These are phyloP conservation scores for Brotula barbata DNA, from an alignment of 2,797 vertebrate species.

Conservation along the genomic window DNA sequence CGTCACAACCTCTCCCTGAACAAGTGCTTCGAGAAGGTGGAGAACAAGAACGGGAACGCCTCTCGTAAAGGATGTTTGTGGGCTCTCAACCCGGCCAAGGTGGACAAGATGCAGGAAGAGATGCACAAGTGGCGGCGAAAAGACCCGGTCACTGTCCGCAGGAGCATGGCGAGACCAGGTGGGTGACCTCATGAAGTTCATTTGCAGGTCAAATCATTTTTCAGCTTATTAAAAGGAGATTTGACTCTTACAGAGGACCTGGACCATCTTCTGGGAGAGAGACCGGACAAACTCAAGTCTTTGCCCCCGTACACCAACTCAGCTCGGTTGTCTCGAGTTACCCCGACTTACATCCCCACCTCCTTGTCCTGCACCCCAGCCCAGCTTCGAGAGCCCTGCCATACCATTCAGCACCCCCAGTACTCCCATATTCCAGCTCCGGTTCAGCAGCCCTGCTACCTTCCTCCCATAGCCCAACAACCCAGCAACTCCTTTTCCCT, in stretches of 20 bases:
- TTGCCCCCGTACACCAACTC: constrained; percentile 47
- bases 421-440: constrained; percentile 61
- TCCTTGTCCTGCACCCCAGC: constrained; percentile 59
- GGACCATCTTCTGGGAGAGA: constrained; percentile 88
- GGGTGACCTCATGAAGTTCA: too few species aligned
- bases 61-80: constrained; percentile 96
- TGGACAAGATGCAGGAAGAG: constrained; percentile 98
- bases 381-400: constrained; percentile 62
- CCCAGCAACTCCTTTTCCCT: constrained; percentile 74
- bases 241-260: constrained; percentile 85
- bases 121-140: constrained; percentile 98
- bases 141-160: constrained; percentile 90
- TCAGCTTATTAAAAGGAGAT: too few species aligned
- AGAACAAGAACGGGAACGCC: constrained; percentile 90
- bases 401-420: constrained; percentile 52
- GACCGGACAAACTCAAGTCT: constrained; percentile 76
- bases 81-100: constrained; percentile 95
- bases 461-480: constrained; percentile 29
- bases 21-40: constrained; percentile 98
- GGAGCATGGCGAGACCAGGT: constrained; percentile 98
- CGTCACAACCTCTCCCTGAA: constrained; percentile 97
- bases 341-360: constrained; percentile 36
- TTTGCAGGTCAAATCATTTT: too few species aligned
- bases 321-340: constrained; percentile 34
- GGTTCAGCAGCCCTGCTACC: constrained; percentile 68